These are phyloP conservation scores for Steromphala cineraria DNA, from an alignment of 2,888 invertebrate species.

Conservation along the genomic window DNA sequence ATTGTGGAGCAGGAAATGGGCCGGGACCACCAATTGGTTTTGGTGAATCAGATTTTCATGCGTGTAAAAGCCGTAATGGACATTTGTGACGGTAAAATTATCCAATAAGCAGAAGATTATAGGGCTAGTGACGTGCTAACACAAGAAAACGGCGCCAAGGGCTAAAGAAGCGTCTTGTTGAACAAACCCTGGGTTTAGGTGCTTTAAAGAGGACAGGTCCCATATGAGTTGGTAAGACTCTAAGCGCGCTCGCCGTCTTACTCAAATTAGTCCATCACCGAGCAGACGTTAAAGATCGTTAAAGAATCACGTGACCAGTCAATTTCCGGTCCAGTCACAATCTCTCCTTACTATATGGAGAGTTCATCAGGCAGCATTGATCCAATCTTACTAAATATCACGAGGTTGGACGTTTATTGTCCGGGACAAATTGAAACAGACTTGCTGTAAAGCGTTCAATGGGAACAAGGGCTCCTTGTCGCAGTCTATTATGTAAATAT, in stretches of 20 bases:
- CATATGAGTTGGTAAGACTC: neutral
- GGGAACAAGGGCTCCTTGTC: constrained; percentile 2
- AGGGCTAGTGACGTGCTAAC: constrained; percentile 18
- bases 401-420: constrained; percentile 12
- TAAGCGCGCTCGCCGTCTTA: neutral
- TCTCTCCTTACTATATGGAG: neutral
- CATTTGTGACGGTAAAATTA: constrained; percentile 22
- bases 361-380: constrained; percentile 12
- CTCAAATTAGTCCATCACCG: neutral
- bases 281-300: constrained; percentile 8
- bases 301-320: neutral
- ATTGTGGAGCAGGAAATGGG: constrained; percentile 11
- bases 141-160: neutral
- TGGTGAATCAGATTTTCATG: constrained; percentile 14
- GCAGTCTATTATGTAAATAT: constrained; percentile 4
- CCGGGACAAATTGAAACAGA: constrained; percentile 13
- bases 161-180: neutral
- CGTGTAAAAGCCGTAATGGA: constrained; percentile 21
- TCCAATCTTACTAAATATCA: constrained; percentile 14
- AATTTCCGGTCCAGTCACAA: constrained; percentile 6
- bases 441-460: constrained; percentile 1
- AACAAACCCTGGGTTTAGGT: neutral
- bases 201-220: neutral
- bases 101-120: constrained; percentile 18
- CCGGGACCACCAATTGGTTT: constrained; percentile 17